A percentile compares a stretch with the other conserved stretches of the same genome.
Evolutionary conservation across 2,797 vertebrate species (phyloP).

Genomic region (Macroramphosus scolopax): DNA sequence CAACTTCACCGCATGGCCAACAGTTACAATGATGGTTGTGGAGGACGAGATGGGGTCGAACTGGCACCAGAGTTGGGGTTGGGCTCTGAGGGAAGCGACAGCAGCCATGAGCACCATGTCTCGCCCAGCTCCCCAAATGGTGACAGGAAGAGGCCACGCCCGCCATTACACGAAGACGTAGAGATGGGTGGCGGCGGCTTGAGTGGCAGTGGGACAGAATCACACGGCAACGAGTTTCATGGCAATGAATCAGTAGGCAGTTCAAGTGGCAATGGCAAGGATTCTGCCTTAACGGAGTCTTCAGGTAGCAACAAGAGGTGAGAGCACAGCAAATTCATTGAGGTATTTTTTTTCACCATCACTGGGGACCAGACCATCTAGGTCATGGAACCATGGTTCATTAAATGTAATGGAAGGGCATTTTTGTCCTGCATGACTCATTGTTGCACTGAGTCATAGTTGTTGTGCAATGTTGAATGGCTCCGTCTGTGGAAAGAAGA

Average conservation of each 20-base stretch:
- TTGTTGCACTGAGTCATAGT: constrained; percentile 19
- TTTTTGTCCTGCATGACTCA: constrained; percentile 43
- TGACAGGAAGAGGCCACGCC: constrained; percentile 58
- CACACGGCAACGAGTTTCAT: constrained; percentile 83
- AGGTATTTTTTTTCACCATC: constrained; percentile 2
- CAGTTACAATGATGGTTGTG: constrained; percentile 66
- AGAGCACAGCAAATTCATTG: constrained; percentile 32
- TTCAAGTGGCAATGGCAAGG: constrained; percentile 79
- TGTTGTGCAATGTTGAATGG: not conserved
- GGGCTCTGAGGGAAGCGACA: constrained; percentile 78
- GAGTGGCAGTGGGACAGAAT: constrained; percentile 83
- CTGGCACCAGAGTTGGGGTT: constrained; percentile 64
- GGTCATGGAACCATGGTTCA: constrained; percentile 52
- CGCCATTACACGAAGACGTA: constrained; percentile 82
- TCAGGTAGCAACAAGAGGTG: constrained; percentile 85
- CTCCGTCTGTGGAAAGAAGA: not conserved
- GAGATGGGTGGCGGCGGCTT: constrained; percentile 86
- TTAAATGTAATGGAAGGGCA: constrained; percentile 28
- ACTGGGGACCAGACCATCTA: constrained; percentile 24
- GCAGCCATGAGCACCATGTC: constrained; percentile 61
- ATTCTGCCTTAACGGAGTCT: constrained; percentile 81
- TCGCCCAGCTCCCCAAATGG: constrained; percentile 42
- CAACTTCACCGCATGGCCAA: constrained; percentile 77
- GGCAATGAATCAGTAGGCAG: constrained; percentile 82
- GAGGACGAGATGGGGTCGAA: constrained; percentile 47